phyloP scores from a whole-genome alignment of 2,888 invertebrate species.

The Lathronympha strigana region DNA sequence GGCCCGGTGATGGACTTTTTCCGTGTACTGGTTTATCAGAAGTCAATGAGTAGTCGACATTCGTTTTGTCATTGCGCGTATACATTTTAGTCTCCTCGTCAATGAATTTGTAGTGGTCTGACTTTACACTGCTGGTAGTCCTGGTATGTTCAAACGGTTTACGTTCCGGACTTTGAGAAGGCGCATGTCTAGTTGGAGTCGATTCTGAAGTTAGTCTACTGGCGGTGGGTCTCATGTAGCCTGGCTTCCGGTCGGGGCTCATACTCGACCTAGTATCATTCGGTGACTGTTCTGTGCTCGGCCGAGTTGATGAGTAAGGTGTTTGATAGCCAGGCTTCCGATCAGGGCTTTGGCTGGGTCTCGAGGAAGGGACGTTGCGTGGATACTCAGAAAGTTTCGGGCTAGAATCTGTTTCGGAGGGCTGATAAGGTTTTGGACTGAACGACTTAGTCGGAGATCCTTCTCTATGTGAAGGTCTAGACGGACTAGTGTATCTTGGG shows the following conservation, averaged over 20 bases:
- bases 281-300: slow-evolving; percentile 18
- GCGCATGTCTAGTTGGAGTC: slow-evolving; percentile 47
- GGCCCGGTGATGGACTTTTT: slow-evolving; percentile 52
- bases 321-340: slow-evolving; percentile 48
- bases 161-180: slow-evolving; percentile 52
- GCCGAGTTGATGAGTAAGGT: slow-evolving; percentile 22
- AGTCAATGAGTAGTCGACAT: slow-evolving; percentile 21
- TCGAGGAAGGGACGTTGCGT: slow-evolving; percentile 45
- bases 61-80: slow-evolving; percentile 52
- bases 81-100: slow-evolving; percentile 76
- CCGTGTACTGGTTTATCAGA: slow-evolving; percentile 44
- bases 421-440: slow-evolving; percentile 49
- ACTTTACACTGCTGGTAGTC: slow-evolving; percentile 54
- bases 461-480: slow-evolving; percentile 44
- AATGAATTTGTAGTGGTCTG: slow-evolving; percentile 71
- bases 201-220: slow-evolving; percentile 44
- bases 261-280: slow-evolving; percentile 52
- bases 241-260: slow-evolving; percentile 57
- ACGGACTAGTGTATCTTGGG: slow-evolving; percentile 42
- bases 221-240: slow-evolving; percentile 64
- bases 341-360: slow-evolving; percentile 55
- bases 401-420: slow-evolving; percentile 9
- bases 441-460: slow-evolving; percentile 46
- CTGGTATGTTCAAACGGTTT: slow-evolving; percentile 45
- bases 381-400: slow-evolving; percentile 43